phyloP scores from a whole-genome alignment of 2,113 vertebrate genomes.

The Phrynosoma platyrhinos region DNA sequence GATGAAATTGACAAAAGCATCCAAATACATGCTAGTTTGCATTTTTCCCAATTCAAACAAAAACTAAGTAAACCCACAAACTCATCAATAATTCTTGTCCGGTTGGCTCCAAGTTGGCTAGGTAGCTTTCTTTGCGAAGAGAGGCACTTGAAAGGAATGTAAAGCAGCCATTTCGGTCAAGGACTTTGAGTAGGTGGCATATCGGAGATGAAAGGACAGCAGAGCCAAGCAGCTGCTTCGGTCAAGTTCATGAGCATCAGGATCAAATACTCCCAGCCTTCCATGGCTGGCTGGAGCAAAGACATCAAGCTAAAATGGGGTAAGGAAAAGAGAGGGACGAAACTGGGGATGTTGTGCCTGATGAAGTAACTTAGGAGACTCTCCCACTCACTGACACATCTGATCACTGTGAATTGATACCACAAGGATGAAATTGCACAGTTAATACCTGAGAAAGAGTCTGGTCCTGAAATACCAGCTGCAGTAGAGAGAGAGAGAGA shows the following conservation, averaged over 20 bases:
- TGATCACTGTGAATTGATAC: slow-evolving; percentile 8
- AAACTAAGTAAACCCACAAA: neutral
- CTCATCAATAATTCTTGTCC: neutral
- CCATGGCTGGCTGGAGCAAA: neutral
- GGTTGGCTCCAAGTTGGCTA: neutral
- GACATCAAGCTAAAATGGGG: neutral
- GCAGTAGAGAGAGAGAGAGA: neutral
- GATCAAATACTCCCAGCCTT: neutral
- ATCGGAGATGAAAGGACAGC: neutral
- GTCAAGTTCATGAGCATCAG: neutral
- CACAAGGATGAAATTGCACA: slow-evolving; percentile 24
- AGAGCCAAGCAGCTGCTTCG: neutral
- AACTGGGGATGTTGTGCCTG: neutral
- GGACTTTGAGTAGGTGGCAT: neutral
- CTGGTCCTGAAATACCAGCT: slow-evolving; percentile 38
- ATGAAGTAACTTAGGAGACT: neutral
- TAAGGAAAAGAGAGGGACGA: neutral
- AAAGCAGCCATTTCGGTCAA: neutral
- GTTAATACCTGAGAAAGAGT: slow-evolving; percentile 24
- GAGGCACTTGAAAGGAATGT: neutral
- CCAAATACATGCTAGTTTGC: neutral
- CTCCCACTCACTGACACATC: neutral
- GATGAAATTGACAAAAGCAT: neutral
- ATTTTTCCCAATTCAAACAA: neutral
- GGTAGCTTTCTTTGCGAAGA: neutral